phyloP scores from a whole-genome alignment of 2,888 invertebrate species.

The Volucella inflata region DNA sequence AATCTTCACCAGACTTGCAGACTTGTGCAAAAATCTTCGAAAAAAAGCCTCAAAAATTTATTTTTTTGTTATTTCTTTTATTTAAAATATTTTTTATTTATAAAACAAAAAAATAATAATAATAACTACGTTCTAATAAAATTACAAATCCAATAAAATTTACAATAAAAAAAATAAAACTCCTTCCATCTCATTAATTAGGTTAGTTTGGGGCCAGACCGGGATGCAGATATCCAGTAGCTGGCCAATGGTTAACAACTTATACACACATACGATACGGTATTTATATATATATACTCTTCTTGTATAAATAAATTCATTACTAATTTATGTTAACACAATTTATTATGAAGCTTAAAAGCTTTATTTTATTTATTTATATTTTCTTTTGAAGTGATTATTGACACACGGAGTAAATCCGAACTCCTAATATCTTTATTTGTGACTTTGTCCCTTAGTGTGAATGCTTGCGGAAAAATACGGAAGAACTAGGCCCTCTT shows the following conservation, averaged over 20 bases:
- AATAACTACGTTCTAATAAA: conserved; percentile 54
- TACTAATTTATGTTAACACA: conserved; percentile 57
- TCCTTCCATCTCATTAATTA: conserved; percentile 29
- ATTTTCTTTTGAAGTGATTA: not conserved
- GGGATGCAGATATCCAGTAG: not conserved
- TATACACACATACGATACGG: conserved; percentile 49
- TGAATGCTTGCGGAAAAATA: not conserved
- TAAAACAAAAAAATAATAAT: conserved; percentile 56
- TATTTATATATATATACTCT: conserved; percentile 39
- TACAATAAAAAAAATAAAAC: conserved; percentile 54
- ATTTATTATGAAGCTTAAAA: conserved; percentile 18
- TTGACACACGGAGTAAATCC: not conserved
- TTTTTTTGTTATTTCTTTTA: conserved; percentile 37
- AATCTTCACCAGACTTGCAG: not conserved
- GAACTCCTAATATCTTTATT: conserved; percentile 45
- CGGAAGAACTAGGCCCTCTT: conserved; percentile 70
- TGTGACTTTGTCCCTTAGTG: conserved; percentile 34
- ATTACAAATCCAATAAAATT: conserved; percentile 64
- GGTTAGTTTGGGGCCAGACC: conserved; percentile 34
- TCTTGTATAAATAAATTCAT: conserved; percentile 66
- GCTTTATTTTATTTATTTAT: not conserved
- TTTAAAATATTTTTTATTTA: conserved; percentile 55
- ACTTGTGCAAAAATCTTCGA: not conserved
- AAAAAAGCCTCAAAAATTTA: not conserved
- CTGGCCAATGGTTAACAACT: conserved; percentile 50